Conservation (phyloP, 2,888 invertebrate species). For the Bellardia pandia region DNA sequence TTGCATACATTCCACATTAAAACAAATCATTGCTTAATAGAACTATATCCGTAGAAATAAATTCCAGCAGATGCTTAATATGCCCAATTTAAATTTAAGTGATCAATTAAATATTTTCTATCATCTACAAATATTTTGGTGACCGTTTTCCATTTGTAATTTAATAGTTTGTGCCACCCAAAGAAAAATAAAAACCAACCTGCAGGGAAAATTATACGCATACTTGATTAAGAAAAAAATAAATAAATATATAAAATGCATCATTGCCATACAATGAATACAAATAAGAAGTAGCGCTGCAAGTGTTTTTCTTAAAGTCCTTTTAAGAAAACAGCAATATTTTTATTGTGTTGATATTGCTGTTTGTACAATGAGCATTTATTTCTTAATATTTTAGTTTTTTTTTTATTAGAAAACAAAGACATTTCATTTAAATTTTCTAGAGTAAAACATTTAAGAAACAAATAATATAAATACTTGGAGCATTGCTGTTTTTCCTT, state of each 20-base stretch:
- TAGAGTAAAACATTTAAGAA: slow-evolving; percentile 11
- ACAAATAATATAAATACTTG: background rate
- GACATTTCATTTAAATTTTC: slow-evolving; percentile 60
- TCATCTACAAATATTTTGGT: background rate
- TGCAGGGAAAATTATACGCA: slow-evolving; percentile 49
- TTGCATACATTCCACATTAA: too few species aligned
- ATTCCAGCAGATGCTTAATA: slow-evolving; percentile 1
- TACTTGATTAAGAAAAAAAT: slow-evolving; percentile 61
- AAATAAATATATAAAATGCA: slow-evolving; percentile 69
- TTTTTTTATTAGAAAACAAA: slow-evolving; percentile 54
- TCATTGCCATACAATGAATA: slow-evolving; percentile 40
- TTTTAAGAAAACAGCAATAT: slow-evolving; percentile 38
- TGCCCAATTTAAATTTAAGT: slow-evolving; percentile 47
- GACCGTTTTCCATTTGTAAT: slow-evolving; percentile 43
- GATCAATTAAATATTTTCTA: background rate
- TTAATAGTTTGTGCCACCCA: slow-evolving; percentile 45
- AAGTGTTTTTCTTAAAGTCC: slow-evolving; percentile 16
- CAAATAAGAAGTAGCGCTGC: slow-evolving; percentile 38
- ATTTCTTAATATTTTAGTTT: slow-evolving; percentile 48
- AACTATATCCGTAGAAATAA: too few species aligned
- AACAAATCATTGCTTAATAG: too few species aligned
- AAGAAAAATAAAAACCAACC: background rate
- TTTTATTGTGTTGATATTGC: slow-evolving; percentile 40
- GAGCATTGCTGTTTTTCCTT: background rate
- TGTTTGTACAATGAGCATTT: slow-evolving; percentile 55